Percentiles rank a stretch among this genome's conserved stretches.
These are phyloP conservation scores for Mylabris phalerata DNA, from an alignment of 1,140 invertebrate species.

Conservation along the genomic window DNA sequence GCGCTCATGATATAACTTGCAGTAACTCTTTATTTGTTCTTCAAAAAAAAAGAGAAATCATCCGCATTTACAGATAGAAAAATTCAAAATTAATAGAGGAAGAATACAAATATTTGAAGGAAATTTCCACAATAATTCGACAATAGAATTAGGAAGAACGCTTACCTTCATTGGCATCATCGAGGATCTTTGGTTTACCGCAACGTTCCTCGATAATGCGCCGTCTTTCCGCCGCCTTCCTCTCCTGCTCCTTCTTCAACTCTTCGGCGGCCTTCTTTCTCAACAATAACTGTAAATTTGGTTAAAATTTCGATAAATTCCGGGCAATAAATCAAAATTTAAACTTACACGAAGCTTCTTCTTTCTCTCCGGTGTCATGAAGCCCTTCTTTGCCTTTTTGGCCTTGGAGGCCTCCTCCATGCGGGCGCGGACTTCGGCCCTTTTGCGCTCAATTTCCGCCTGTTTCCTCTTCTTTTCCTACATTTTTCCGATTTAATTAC, in stretches of 20 bases:
- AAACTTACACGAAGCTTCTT: constrained; percentile 91
- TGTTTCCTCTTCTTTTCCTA: constrained; percentile 92
- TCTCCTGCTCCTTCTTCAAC: constrained; percentile 98
- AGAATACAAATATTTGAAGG: background rate
- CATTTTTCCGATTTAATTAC: constrained; percentile 1
- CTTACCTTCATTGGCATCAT: constrained; percentile 88
- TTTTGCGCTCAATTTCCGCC: constrained; percentile 88
- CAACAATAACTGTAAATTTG: constrained; percentile 70
- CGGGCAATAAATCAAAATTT: background rate
- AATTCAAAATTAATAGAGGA: constrained; percentile 11
- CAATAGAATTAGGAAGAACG: background rate
- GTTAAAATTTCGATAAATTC: background rate
- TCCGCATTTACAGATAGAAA: background rate
- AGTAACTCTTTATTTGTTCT: constrained; percentile 63
- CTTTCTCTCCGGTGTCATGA: constrained; percentile 97
- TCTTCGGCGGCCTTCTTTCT: constrained; percentile 99
- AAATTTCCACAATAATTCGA: background rate
- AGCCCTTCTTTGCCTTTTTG: constrained; percentile 95
- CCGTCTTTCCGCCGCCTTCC: constrained; percentile 95
- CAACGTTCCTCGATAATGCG: constrained; percentile 94
- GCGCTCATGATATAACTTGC: constrained; percentile 81
- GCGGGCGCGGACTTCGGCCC: constrained; percentile 90
- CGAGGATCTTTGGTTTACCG: constrained; percentile 82
- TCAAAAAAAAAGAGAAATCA: constrained; percentile 17
- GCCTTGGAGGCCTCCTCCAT: constrained; percentile 92